Evolutionary conservation across 2,888 invertebrate species (phyloP).

Genomic region (Mythimna pallens): DNA sequence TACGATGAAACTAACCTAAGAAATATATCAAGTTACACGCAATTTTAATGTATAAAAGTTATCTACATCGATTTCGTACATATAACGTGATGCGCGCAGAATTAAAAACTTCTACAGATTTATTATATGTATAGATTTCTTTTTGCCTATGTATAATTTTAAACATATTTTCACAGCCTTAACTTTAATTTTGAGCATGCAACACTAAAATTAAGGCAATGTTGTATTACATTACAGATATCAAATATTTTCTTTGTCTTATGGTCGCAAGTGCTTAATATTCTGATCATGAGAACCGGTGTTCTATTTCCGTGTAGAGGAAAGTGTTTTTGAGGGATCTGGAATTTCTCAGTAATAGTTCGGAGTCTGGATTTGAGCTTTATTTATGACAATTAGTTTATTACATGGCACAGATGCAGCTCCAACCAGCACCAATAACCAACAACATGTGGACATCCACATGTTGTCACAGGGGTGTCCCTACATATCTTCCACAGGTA

Average conservation of each 20-base stretch:
- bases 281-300: background rate
- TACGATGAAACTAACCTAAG: too few species aligned
- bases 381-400: background rate
- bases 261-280: background rate
- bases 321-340: background rate
- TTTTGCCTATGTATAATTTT: background rate
- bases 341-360: background rate
- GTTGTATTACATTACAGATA: background rate
- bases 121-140: too few species aligned
- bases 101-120: too few species aligned
- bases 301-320: background rate
- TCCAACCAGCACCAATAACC: background rate
- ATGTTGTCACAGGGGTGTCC: too few species aligned
- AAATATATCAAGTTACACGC: too few species aligned
- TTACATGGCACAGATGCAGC: background rate
- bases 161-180: background rate
- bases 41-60: too few species aligned
- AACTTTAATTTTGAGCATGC: too few species aligned
- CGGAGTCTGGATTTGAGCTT: background rate
- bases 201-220: too few species aligned
- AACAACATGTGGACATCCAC: background rate
- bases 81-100: too few species aligned
- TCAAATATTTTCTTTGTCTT: background rate
- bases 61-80: too few species aligned
- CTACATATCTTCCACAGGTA: background rate